phyloP scores from a whole-genome alignment of 2,797 vertebrate genomes.

The Rhinatrema bivittatum region DNA sequence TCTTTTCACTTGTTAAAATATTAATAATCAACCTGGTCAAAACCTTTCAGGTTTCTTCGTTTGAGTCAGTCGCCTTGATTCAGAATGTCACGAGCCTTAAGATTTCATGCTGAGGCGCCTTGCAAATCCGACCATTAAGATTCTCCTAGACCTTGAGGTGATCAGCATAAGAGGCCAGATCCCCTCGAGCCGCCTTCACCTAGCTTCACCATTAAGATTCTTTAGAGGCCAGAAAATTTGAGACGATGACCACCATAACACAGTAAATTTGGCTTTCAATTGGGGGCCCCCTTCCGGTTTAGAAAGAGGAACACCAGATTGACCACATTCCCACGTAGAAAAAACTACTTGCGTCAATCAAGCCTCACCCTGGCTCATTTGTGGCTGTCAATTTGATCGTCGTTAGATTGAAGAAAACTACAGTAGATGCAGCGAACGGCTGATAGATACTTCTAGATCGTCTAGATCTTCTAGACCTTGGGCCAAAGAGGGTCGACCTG shows the following conservation, averaged over 20 bases:
- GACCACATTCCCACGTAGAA: constrained; percentile 80
- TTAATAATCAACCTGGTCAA: constrained; percentile 85
- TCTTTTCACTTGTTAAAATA: constrained; percentile 60
- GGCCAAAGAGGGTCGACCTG: constrained; percentile 89
- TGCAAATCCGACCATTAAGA: constrained; percentile 83
- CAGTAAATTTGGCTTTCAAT: constrained; percentile 83
- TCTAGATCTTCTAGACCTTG: constrained; percentile 86
- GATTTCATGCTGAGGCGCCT: constrained; percentile 85
- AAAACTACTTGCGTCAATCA: constrained; percentile 86
- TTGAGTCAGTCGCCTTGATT: constrained; percentile 83
- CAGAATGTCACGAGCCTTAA: constrained; percentile 87
- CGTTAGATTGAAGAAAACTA: constrained; percentile 89
- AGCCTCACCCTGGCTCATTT: constrained; percentile 86
- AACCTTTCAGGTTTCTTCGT: constrained; percentile 92
- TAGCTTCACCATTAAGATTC: constrained; percentile 76
- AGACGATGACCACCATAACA: constrained; percentile 74
- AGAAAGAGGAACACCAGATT: constrained; percentile 79
- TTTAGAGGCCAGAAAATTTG: constrained; percentile 78
- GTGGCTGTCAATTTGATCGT: constrained; percentile 83
- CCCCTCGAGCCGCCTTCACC: constrained; percentile 81
- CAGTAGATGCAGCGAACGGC: constrained; percentile 79
- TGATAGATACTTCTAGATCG: constrained; percentile 87
- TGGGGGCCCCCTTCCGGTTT: constrained; percentile 73
- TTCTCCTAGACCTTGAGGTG: constrained; percentile 84
- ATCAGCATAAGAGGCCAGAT: constrained; percentile 85